Base-by-base conservation (phyloP, 2,888 invertebrate species). In the Caenorhabditis imperialis region DNA sequence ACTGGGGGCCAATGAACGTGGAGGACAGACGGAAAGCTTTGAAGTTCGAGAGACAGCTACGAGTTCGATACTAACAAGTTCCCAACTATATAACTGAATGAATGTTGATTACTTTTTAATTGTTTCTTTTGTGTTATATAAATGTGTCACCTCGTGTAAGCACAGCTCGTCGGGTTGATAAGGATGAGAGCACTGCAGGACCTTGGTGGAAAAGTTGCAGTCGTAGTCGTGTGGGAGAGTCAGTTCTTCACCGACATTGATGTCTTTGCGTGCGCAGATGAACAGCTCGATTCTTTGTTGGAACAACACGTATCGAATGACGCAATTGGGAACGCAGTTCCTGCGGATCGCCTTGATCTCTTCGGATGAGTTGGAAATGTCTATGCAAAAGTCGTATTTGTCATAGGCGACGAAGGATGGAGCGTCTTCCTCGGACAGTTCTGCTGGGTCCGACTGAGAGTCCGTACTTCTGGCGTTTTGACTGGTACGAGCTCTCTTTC, bases 1-100 rank as follows among this genome's bases (percentile, higher is more conserved):
- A 75, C 27, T 75, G 75, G 75, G 75, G 75, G 22, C 75, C 75
- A 18, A 40, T 50, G 37, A 45, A 65, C 37, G 33, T 27, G 8
- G 58, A 60, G 8, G 40, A 67, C 16, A 18, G 71, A 22, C 47
- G 44, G 22, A 51, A 61, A 37, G 65, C 75, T 3, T 44, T 61
- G 3, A 40, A 48, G 16, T 61, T 50, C 38, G 71, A 71, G 37
- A 45, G 75, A 35, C 45, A 58, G 14, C 61, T 71, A 14, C 42
- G 75, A 8, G 48, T 37, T 2, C 6, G 38, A 20, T 37, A 54
- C 2, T 18, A 23, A 18, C 22, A 40, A 16, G n/a, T 40, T 40
- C n/a, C n/a, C 5, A 35, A 7, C 8, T 10, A 35, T 35, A 12
- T 12, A 35, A 10, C 35, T 35, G 5, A 2, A 16, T 10, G 30